These are phyloP conservation scores for Spilarctia lutea DNA, from an alignment of 2,888 invertebrate genomes.

Conservation along the genomic window DNA sequence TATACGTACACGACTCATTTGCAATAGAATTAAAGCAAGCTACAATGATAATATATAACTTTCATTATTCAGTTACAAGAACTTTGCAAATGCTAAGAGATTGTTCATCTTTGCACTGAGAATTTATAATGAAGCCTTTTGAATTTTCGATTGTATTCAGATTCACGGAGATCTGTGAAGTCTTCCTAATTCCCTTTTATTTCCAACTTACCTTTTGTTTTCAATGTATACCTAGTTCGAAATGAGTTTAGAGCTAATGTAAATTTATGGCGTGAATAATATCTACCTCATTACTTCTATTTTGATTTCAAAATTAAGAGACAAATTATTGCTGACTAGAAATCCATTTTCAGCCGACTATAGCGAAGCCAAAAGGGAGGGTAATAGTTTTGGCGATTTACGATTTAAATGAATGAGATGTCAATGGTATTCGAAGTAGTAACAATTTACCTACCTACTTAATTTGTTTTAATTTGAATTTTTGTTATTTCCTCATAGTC, in stretches of 20 bases:
- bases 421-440: no score
- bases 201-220: constrained; percentile 39
- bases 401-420: no score
- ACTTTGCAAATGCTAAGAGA: constrained; percentile 8
- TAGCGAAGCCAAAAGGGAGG: no score
- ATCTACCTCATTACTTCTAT: background rate
- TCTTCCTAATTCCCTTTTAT: constrained; percentile 14
- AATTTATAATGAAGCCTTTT: constrained; percentile 44
- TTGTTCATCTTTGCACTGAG: constrained; percentile 35
- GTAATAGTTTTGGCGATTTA: no score
- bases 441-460: no score
- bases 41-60: constrained; percentile 2
- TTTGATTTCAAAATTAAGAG: background rate
- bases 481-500: no score
- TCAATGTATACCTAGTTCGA: constrained; percentile 9
- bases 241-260: constrained; percentile 16
- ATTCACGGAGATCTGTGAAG: constrained; percentile 29
- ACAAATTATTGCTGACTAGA: background rate
- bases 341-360: no score
- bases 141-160: constrained; percentile 50
- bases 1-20: background rate
- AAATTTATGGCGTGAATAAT: constrained; percentile 1
- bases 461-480: no score
- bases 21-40: background rate
- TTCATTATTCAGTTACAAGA: background rate